Conservation (phyloP, 1,140 invertebrate genomes). For the fruit fly (Drosophila melanogaster) region Release_6_plus_ISO1_MT NT_037436.4:17022001-17022500, state of each 20-base stretch:
- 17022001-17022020: slow-evolving; percentile 89
- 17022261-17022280: slow-evolving; percentile 91
- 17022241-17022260: slow-evolving; percentile 91
- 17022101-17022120: slow-evolving; percentile 88
- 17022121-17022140: slow-evolving; percentile 91
- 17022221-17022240: slow-evolving; percentile 89
- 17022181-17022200: slow-evolving; percentile 90
- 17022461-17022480: slow-evolving; percentile 80
- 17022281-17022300: slow-evolving; percentile 91
- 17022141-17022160: slow-evolving; percentile 89
- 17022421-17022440: slow-evolving; percentile 74
- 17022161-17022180: slow-evolving; percentile 90
- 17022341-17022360: slow-evolving; percentile 58
- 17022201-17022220: slow-evolving; percentile 91
- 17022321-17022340: slow-evolving; percentile 88
- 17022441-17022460: slow-evolving; percentile 80
- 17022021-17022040: slow-evolving; percentile 89
- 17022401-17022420: slow-evolving; percentile 51
- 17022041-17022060: slow-evolving; percentile 87
- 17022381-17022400: slow-evolving; percentile 8
- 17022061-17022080: slow-evolving; percentile 88
- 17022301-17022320: slow-evolving; percentile 91
- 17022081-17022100: slow-evolving; percentile 87
- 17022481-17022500: slow-evolving; percentile 46
- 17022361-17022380: slow-evolving; percentile 52